Base-by-base conservation (phyloP, 2,797 vertebrate genomes). In the Alcedo atthis region DNA sequence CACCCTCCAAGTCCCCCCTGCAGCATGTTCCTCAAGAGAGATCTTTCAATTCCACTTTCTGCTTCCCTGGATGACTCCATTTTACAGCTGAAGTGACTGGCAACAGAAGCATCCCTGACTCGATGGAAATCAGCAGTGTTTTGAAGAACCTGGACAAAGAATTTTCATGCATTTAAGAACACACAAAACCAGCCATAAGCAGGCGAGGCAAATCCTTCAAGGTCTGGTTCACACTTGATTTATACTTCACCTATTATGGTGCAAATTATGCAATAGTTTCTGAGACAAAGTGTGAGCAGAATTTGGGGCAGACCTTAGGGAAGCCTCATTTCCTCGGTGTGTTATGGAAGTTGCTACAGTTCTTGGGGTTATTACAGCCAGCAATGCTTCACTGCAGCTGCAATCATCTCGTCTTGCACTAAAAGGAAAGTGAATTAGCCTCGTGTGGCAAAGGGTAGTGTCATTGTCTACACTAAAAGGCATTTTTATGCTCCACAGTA, bases 401-500 rank as follows among this genome's bases (percentile, higher is more conserved):
- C 28, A 94, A 93, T 85, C 87, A 95, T 67, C 89, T 64, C 58
- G 66, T 66, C 71, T 37, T 78, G 61, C 30, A 24, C 53, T 82
- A 80, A 84, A 81, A 92, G 63, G 68, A 59, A 86, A 61, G 49
- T 63, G 63, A 85, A 78, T 61, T 68, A 94, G 74, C 43, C 24
- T 20, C 48, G 26, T 33, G 28, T 43, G 49, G 68, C 57, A 37
- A 67, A 80, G 16, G 86, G 26, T 9, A 49, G 59, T 49, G 66
- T 53, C 62, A 57, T 21, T 81, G 49, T 78, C 81, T 77, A 35
- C 37, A 37, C 17, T 73, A 70, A 91, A 86, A 71, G 79, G 33
- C 32, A 43, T 88, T 89, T 91, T 69, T 62, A 81, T 58, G 77
- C 83, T 83, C 25, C 20, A 25, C 68, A 51, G 48, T 90, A 80